These are phyloP conservation scores for Temnothorax nylanderi DNA, from an alignment of 1,140 invertebrate genomes.

Conservation along the genomic window DNA sequence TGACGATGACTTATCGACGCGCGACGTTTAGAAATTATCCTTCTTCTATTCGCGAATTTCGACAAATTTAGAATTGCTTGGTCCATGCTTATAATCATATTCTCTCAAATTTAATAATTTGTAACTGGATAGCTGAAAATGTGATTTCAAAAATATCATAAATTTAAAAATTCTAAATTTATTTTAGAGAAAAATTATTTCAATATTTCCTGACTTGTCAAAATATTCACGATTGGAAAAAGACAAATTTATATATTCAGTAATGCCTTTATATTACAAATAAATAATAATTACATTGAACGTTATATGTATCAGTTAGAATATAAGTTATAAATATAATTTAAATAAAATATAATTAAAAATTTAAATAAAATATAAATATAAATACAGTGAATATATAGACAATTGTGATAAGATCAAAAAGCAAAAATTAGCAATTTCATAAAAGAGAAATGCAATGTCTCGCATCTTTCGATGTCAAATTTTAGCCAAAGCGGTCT, in stretches of 20 bases:
- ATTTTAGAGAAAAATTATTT: not conserved
- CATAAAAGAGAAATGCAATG: not conserved
- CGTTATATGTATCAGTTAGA: not conserved
- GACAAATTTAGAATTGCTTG: not conserved
- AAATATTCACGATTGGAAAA: not conserved
- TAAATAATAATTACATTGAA: not conserved
- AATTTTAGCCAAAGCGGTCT: constrained; percentile 13
- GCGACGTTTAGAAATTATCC: constrained; percentile 46
- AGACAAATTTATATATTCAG: not conserved
- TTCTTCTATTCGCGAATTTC: not conserved
- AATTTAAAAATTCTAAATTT: not conserved
- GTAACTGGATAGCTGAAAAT: not conserved
- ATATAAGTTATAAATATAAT: not conserved
- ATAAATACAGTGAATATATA: not conserved
- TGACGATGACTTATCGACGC: constrained; percentile 42
- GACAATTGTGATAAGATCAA: not conserved
- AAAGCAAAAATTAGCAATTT: not conserved
- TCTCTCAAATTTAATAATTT: not conserved
- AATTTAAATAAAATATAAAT: too few relatives aligned
- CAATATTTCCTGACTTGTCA: not conserved
- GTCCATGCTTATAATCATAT: not conserved
- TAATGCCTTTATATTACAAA: not conserved
- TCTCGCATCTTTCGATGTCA: constrained; percentile 39
- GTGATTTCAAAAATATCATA: not conserved
- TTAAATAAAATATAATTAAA: too few relatives aligned